Evolutionary conservation across 2,888 invertebrate species (phyloP).

Genomic region (Chouioia cunea): DNA sequence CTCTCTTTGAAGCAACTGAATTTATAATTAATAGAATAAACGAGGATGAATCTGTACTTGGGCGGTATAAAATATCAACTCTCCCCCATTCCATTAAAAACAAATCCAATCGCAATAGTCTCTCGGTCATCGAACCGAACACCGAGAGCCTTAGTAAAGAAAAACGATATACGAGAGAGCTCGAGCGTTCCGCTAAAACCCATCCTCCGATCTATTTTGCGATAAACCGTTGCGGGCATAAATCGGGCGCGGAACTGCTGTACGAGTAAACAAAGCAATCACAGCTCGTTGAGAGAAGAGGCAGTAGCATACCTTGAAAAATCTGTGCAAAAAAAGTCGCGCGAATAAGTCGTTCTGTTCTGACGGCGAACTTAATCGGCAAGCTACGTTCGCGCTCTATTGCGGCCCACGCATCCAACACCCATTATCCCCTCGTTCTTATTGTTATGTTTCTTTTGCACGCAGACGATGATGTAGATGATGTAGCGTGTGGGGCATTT

Average conservation of each 20-base stretch:
- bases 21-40: too few relatives aligned
- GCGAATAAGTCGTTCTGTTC: constrained; percentile 1
- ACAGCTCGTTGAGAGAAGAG: constrained; percentile 5
- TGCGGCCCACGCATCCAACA: constrained; percentile 7
- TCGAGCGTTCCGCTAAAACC: too few relatives aligned
- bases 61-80: too few relatives aligned
- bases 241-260: neutral
- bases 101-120: too few relatives aligned
- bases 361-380: constrained; percentile 24
- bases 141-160: too few relatives aligned
- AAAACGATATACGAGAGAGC: too few relatives aligned
- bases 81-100: too few relatives aligned
- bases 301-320: constrained; percentile 8
- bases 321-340: neutral
- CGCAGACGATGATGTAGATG: neutral
- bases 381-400: constrained; percentile 7
- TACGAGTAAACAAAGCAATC: constrained; percentile 33
- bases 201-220: too few relatives aligned
- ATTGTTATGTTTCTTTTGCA: neutral
- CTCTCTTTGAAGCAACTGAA: too few relatives aligned
- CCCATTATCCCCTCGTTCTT: constrained; percentile 13
- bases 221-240: neutral
- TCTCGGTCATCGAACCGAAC: too few relatives aligned
- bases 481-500: neutral
- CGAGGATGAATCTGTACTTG: too few relatives aligned